Percentiles rank a stretch among this genome's conserved stretches.
Evolutionary conservation across 2,797 vertebrate species (phyloP).

Genomic region (Danio jaintianensis): DNA sequence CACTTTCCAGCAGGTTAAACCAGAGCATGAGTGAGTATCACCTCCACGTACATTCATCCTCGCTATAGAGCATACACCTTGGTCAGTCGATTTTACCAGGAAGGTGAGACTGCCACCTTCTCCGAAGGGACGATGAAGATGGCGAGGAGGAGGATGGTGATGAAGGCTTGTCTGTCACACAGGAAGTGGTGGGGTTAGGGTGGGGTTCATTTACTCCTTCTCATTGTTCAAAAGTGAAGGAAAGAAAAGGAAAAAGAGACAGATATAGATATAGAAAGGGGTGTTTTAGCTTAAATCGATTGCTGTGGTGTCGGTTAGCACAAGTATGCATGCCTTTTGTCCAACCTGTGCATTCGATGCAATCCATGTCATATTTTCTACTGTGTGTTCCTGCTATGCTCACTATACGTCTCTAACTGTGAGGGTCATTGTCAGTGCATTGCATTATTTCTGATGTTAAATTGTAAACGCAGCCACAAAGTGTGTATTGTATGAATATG

Average conservation of each 20-base stretch:
- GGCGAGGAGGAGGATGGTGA: constrained; percentile 41
- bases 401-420: background rate
- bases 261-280: constrained; percentile 5
- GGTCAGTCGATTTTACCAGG: background rate
- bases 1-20: constrained; percentile 61
- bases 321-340: constrained; percentile 12
- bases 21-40: constrained; percentile 79
- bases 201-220: constrained; percentile 72
- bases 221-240: constrained; percentile 62
- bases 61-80: background rate
- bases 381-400: background rate
- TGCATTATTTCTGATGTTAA: background rate
- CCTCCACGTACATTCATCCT: constrained; percentile 44
- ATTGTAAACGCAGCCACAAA: constrained; percentile 8
- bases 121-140: constrained; percentile 36
- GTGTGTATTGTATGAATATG: background rate
- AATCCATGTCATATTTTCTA: constrained; percentile 3
- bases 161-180: constrained; percentile 61
- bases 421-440: background rate
- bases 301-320: background rate
- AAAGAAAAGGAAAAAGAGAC: constrained; percentile 6
- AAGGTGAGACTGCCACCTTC: constrained; percentile 9
- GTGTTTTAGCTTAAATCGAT: constrained; percentile 4
- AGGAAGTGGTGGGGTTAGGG: constrained; percentile 76
- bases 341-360: background rate